These are phyloP conservation scores for Meriones psammophilus DNA, from an alignment of 2,797 vertebrate species.

Conservation along the genomic window DNA sequence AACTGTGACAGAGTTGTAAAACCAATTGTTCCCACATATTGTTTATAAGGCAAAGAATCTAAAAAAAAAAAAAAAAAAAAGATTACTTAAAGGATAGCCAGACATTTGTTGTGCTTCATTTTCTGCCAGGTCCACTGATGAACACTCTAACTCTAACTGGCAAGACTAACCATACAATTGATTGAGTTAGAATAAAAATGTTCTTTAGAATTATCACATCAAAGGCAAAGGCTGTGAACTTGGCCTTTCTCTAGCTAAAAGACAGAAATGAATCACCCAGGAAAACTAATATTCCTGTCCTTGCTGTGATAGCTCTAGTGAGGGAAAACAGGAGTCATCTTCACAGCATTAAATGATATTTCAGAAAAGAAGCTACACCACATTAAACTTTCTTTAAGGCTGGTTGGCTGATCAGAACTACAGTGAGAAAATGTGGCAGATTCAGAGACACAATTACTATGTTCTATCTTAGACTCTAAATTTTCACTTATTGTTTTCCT, in stretches of 20 bases:
- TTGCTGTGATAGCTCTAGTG: not conserved
- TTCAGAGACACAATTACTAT: not conserved
- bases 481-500: not conserved
- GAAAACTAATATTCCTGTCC: not conserved
- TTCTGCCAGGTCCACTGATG: not conserved
- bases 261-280: not conserved
- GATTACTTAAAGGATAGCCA: slow-evolving; percentile 58
- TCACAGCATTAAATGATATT: not conserved
- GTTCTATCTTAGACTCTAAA: not conserved
- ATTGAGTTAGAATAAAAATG: not conserved
- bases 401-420: too few relatives aligned
- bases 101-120: not conserved
- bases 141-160: not conserved
- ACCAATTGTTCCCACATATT: slow-evolving; percentile 69
- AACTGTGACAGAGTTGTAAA: slow-evolving; percentile 75
- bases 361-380: not conserved
- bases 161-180: not conserved
- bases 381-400: not conserved
- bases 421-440: not conserved
- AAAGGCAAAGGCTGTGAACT: not conserved
- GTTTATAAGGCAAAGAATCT: slow-evolving; percentile 60
- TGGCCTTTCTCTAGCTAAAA: not conserved
- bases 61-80: slow-evolving; percentile 43
- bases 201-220: not conserved
- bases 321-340: not conserved